Conservation (phyloP, 1,140 invertebrate genomes). For the Drosophila guanche region DNA sequence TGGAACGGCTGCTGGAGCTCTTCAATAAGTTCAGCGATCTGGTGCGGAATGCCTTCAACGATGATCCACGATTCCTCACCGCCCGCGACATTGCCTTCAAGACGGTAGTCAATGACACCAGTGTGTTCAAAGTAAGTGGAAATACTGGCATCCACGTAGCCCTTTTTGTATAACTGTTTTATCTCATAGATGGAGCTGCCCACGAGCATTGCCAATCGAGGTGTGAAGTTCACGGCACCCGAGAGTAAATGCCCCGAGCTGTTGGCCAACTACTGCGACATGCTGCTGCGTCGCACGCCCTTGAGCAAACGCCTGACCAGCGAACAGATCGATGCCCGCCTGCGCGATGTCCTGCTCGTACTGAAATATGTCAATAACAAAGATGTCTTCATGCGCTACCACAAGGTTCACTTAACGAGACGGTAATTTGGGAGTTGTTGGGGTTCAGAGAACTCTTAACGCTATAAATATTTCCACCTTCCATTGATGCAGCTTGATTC, state of each 20-base stretch:
- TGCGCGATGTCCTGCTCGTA: constrained; percentile 96
- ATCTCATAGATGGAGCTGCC: constrained; percentile 85
- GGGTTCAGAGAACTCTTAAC: not conserved
- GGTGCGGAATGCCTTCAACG: constrained; percentile 97
- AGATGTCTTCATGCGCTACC: constrained; percentile 99
- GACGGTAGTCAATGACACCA: constrained; percentile 98
- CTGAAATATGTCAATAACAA: constrained; percentile 99
- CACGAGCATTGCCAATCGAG: constrained; percentile 85
- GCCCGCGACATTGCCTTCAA: constrained; percentile 99
- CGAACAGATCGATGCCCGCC: constrained; percentile 97
- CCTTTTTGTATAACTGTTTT: too few species aligned
- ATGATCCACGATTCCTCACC: constrained; percentile 98
- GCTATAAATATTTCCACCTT: not conserved
- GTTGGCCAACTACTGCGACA: constrained; percentile 99
- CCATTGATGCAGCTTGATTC: constrained; percentile 87
- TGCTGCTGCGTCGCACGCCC: constrained; percentile 97
- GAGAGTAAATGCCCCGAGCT: constrained; percentile 99
- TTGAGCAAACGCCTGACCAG: constrained; percentile 98
- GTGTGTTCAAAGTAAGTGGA: constrained; percentile 90
- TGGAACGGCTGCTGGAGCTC: constrained; percentile 96
- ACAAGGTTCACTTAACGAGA: constrained; percentile 98
- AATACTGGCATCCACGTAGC: too few species aligned
- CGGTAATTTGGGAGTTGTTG: constrained; percentile 86
- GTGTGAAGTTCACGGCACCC: constrained; percentile 87
- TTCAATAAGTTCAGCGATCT: constrained; percentile 96